Base-by-base conservation (phyloP, 92 coral and sea anemone genomes). In the Epizoanthus illoricatus region DNA sequence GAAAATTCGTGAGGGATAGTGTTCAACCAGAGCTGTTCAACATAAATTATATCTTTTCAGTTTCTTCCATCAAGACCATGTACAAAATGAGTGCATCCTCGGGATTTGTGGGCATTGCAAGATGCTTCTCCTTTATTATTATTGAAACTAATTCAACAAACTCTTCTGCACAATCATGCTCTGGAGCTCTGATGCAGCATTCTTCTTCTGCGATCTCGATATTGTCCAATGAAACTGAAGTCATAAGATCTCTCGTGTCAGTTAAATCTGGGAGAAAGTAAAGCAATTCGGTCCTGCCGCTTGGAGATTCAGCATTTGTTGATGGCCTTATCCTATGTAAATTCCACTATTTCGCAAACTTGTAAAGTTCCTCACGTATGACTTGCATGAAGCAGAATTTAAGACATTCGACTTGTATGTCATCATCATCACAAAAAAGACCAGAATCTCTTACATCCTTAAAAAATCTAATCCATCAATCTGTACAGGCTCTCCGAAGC, bases 321-420 rank as follows among this genome's bases (percentile, higher is more conserved):
- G n/a, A n/a, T n/a, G n/a, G n/a, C n/a, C n/a, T n/a, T n/a, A n/a
- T n/a, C n/a, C n/a, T n/a, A n/a, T n/a, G n/a, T n/a, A n/a, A n/a
- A n/a, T n/a, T n/a, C n/a, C n/a, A n/a, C n/a, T n/a, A 60, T 21
- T n/a, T 45, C 19, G 59, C 60, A 72, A 72, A 72, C 54, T 72
- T 72, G 76, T 72, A 56, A 21, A 71, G 57, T 47, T 71, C 75
- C 24, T 71, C 75, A 41, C 75, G 75, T 24, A 71, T 36, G 33
- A 39, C 60, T 72, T 49, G 76, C 76, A 72, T 72, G 76, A 72
- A 72, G 61, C 76, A 72, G n/a, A n/a, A n/a, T n/a, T n/a, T 42
- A 42, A 62, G 76, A 72, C 75, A 72, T 72, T 72, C 57, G 60
- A 42, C 60, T 16, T 39, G 24, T 36, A 72, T 17, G 20, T 59